Base-by-base conservation (phyloP, 1,140 invertebrate genomes). In the Drosophila subpulchrella region DNA sequence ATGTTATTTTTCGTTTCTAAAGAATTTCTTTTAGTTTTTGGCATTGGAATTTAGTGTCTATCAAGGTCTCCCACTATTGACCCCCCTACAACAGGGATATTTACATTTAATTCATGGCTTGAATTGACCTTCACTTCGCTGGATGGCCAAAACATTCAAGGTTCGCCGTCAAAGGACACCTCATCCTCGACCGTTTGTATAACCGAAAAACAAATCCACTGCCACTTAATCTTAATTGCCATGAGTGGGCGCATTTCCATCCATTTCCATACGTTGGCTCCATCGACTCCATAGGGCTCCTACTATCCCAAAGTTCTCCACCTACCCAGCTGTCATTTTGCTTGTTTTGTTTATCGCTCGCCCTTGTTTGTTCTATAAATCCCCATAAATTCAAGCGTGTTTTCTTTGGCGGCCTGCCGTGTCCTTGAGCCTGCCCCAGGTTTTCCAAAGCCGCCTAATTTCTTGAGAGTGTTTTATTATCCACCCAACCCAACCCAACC, bases 221-320 rank as follows among this genome's bases (percentile, higher is more conserved):
- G 72, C 61, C 74, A 78, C 68, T 85, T 85, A 78, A 81, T 81
- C 74, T 85, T 86, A 81, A 85, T 85, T 78, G 82, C 78, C 82
- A 84, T 59, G 53, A 55, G 58, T 61, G 75, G 54, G 55, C 60
- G 57, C 67, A 62, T 81, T 81, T 62, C 53, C 56, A 58, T 62
- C 53, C 56, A 58, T 66, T 27, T 13, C 44, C 41, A 42, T 47
- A 4, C 27, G 27, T 1, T 27, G 27, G 27, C 3, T 27, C 27
- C 27, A 27, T 27, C 3, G 27, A 27, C 27, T 27, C 3, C 27
- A 27, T 27, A 27, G 27, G 54, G n/a, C n/a, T 12, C 13, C 51
- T 12, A n/a, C 27, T 27, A 20, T n/a, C 20, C 20, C 0, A 20
- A 20, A 6, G 3, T 34, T 20, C n/a, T 7, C 11, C 32, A 10